phyloP scores from a whole-genome alignment of 2,888 invertebrate species.

The Eurois occulta region DNA sequence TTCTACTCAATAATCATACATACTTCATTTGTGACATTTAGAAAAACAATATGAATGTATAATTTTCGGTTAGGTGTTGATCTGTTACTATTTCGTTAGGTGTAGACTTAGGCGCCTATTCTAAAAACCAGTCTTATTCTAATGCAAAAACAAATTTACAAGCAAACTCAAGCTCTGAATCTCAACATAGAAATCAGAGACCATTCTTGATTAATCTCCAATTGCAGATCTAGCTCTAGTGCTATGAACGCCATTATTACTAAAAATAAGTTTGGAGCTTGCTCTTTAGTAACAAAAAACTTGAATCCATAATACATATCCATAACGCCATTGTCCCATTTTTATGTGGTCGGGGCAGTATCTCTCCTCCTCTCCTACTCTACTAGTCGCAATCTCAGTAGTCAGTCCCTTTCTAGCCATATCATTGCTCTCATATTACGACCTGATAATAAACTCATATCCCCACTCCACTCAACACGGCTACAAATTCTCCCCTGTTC shows the following conservation, averaged over 20 bases:
- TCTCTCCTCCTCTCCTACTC: neutral
- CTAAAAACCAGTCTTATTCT: neutral
- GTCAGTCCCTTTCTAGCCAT: neutral
- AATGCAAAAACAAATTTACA: neutral
- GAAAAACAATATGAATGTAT: conserved; percentile 9
- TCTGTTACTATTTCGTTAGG: no score
- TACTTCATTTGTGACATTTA: conserved; percentile 38
- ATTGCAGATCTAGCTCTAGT: neutral
- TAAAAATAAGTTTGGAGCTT: neutral
- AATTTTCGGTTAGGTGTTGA: neutral
- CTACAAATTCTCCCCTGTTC: conserved; percentile 19
- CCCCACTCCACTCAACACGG: conserved; percentile 12
- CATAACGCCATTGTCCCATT: neutral
- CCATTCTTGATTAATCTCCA: neutral
- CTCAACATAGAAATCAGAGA: neutral
- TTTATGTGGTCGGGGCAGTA: neutral
- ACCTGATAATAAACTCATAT: conserved; percentile 19
- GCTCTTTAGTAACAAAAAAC: neutral
- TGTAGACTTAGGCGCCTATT: neutral
- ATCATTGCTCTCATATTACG: conserved; percentile 2
- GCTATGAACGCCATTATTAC: neutral
- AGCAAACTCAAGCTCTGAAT: neutral
- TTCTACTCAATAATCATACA: conserved; percentile 58
- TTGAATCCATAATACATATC: no score
- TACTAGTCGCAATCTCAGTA: neutral